Evolutionary conservation across 2,113 vertebrate species (phyloP).

Genomic region (Salvelinus sp.): DNA sequence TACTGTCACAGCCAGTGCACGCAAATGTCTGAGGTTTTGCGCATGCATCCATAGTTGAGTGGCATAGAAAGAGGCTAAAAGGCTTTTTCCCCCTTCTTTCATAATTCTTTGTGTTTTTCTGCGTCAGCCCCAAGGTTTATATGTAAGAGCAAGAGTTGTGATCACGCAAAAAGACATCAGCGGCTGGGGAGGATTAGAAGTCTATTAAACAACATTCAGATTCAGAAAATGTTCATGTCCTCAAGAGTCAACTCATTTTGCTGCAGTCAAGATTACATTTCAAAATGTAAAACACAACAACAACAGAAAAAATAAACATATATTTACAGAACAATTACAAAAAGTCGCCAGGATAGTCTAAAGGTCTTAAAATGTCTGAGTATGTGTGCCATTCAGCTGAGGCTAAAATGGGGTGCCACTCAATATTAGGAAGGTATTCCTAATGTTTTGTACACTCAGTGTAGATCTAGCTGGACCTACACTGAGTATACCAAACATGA

Average conservation of each 20-base stretch:
- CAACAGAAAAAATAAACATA: too few species aligned
- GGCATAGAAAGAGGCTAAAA: slow-evolving; percentile 19
- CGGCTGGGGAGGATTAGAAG: slow-evolving; percentile 19
- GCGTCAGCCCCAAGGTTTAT: slow-evolving; percentile 37
- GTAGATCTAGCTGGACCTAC: too few species aligned
- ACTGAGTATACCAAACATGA: too few species aligned
- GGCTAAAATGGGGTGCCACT: too few species aligned
- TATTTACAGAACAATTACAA: neutral
- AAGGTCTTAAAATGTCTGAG: too few species aligned
- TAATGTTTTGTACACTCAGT: too few species aligned
- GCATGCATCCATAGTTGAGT: slow-evolving; percentile 8
- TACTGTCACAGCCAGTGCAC: slow-evolving; percentile 7
- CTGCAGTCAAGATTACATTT: neutral
- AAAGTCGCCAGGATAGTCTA: neutral
- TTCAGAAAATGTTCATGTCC: too few species aligned
- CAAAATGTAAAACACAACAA: too few species aligned
- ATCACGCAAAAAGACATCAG: slow-evolving; percentile 40
- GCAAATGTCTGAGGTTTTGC: neutral
- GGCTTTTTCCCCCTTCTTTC: slow-evolving; percentile 30
- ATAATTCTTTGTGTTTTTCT: slow-evolving; percentile 25
- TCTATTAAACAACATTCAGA: slow-evolving; percentile 11
- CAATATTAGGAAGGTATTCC: too few species aligned
- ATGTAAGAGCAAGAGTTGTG: slow-evolving; percentile 39
- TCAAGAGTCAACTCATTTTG: too few species aligned
- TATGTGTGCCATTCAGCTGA: too few species aligned